Conservation (phyloP, 2,113 vertebrate species). For the Ivindomyrus marchei region DNA sequence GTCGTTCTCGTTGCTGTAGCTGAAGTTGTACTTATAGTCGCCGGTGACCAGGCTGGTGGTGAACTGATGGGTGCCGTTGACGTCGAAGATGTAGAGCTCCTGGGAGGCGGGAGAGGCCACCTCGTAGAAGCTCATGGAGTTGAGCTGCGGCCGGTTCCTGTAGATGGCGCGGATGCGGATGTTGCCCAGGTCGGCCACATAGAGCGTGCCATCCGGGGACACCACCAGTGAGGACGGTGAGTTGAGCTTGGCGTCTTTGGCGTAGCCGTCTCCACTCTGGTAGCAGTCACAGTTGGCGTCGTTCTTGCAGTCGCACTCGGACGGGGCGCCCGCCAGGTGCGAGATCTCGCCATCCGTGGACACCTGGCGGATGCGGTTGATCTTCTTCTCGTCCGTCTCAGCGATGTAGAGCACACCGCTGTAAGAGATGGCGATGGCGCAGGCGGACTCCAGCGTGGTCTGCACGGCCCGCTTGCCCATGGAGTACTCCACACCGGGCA, state of each 20-base stretch:
- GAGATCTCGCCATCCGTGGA: constrained; percentile 95
- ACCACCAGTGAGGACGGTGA: constrained; percentile 87
- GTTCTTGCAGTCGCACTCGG: constrained; percentile 95
- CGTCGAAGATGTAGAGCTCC: constrained; percentile 92
- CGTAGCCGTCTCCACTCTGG: constrained; percentile 87
- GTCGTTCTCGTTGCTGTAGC: constrained; percentile 95
- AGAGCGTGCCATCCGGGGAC: constrained; percentile 87
- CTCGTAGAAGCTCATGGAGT: constrained; percentile 79
- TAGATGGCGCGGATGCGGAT: constrained; percentile 89
- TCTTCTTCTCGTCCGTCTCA: constrained; percentile 95
- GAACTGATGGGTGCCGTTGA: constrained; percentile 92
- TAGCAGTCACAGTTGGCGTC: constrained; percentile 98
- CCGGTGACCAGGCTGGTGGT: constrained; percentile 89
- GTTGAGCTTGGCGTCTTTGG: constrained; percentile 89
- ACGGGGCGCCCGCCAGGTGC: constrained; percentile 79
- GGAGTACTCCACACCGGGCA: constrained; percentile 85
- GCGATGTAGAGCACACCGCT: constrained; percentile 90
- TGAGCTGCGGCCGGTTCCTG: constrained; percentile 76
- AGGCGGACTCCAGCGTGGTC: constrained; percentile 88
- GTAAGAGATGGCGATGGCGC: constrained; percentile 88
- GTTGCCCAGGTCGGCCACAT: constrained; percentile 90
- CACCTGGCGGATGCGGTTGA: constrained; percentile 91
- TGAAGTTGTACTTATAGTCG: constrained; percentile 95
- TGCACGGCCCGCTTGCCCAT: constrained; percentile 84
- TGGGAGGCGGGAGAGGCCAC: constrained; percentile 88